Evolutionary conservation across 2,888 invertebrate genomes (phyloP), one percentile per base, ranked within the genome.

Genomic region (Hyppa rectilinea): DNA sequence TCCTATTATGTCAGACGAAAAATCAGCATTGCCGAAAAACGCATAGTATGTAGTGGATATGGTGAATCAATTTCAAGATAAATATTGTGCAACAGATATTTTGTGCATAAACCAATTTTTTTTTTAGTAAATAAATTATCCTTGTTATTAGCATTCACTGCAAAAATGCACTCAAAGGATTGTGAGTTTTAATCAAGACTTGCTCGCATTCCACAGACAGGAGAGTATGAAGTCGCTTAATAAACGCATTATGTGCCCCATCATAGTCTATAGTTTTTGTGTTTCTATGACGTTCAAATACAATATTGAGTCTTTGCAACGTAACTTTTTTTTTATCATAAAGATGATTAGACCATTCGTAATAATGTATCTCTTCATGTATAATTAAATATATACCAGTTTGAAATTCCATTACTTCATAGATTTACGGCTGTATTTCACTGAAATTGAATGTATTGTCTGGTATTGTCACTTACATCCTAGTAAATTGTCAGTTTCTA

Each of bases 111-210:
- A n/a, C n/a, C n/a, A n/a, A n/a, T n/a, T n/a, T n/a, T n/a, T n/a
- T n/a, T n/a, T n/a, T n/a, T n/a, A n/a, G n/a, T n/a, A n/a, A n/a
- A n/a, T n/a, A n/a, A n/a, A n/a, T n/a, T n/a, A n/a, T n/a, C n/a
- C n/a, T n/a, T n/a, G n/a, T n/a, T n/a, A 75, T 75, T 70, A 56
- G 20, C 3, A 64, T 36, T 56, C 17, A 34, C 49, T 64, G 43
- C 62, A 55, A 65, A 53, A 70, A 29, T 64, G 70, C 71, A 67
- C 61, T 60, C 29, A 49, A 34, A 20, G 53, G 26, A 38, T 60
- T 63, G 53, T 10, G 31, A 38, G 43, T 55, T 71, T 64, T 40
- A 36, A 65, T 58, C 26, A 71, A 45, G n/a, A 26, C 10, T 50
- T 34, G 50, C 29, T 49, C 29, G 56, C 36, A 36, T 36, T 70